Conservation (phyloP, 1,140 invertebrate genomes). For the Theocolax elegans region DNA sequence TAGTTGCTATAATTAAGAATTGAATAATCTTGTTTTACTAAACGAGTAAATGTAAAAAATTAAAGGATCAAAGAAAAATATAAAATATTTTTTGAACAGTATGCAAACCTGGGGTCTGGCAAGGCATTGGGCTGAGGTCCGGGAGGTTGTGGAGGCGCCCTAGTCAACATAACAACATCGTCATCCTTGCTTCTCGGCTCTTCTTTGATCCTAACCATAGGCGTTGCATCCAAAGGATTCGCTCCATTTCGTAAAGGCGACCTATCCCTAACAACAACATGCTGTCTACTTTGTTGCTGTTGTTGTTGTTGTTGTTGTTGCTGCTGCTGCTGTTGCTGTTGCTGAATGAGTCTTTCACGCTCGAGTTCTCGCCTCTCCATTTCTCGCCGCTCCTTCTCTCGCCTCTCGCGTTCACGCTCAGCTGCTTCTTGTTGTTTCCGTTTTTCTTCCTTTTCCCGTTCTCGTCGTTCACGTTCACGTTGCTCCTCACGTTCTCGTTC, state of each 20-base stretch:
- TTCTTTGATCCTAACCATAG: slow-evolving; percentile 73
- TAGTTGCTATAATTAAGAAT: too few relatives aligned
- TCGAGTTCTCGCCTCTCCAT: slow-evolving; percentile 79
- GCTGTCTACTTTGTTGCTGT: slow-evolving; percentile 58
- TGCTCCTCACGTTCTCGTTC: slow-evolving; percentile 61
- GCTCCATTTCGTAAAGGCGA: slow-evolving; percentile 78
- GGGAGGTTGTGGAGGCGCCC: slow-evolving; percentile 56
- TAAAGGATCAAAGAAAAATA: background rate
- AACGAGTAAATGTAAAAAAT: background rate
- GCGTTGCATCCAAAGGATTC: slow-evolving; percentile 58
- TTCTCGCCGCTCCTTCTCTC: slow-evolving; percentile 72
- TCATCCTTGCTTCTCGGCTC: slow-evolving; percentile 74
- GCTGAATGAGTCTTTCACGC: slow-evolving; percentile 72
- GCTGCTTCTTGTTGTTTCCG: slow-evolving; percentile 68
- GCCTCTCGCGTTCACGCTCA: slow-evolving; percentile 59
- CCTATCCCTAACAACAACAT: slow-evolving; percentile 69
- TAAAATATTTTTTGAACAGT: background rate
- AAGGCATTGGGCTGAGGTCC: slow-evolving; percentile 59
- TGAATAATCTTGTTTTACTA: background rate
- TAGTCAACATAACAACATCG: slow-evolving; percentile 71
- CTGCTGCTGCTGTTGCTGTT: slow-evolving; percentile 66
- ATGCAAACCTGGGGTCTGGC: slow-evolving; percentile 59
- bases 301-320: slow-evolving; percentile 53
- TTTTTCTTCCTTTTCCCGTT: slow-evolving; percentile 73
- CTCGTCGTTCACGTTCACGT: slow-evolving; percentile 65